Evolutionary conservation across 2,113 vertebrate genomes (phyloP).

Genomic region (Nanger granti): DNA sequence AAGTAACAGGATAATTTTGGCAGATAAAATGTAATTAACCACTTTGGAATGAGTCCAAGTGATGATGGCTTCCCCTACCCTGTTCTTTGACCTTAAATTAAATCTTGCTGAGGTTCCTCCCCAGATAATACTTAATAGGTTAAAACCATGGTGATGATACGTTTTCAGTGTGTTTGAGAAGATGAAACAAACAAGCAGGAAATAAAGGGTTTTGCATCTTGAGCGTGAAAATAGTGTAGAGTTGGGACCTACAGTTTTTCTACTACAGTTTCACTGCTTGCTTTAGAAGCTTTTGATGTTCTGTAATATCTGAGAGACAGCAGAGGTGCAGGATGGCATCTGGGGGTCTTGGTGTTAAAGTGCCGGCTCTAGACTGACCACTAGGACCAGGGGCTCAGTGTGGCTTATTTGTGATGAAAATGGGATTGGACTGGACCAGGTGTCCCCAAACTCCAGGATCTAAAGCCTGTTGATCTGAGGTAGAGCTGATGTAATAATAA

Average conservation of each 20-base stretch:
- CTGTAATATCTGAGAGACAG: not conserved
- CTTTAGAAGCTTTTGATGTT: not conserved
- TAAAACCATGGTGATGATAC: conserved; percentile 32
- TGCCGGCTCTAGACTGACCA: not conserved
- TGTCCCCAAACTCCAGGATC: not conserved
- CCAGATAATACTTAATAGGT: conserved; percentile 56
- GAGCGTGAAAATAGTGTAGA: not conserved
- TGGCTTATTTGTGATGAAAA: not conserved
- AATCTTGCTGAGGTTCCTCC: conserved; percentile 62
- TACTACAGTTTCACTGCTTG: not conserved
- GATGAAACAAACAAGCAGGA: conserved; percentile 35
- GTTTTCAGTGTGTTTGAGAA: conserved; percentile 33
- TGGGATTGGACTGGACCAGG: not conserved
- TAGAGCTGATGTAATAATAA: not conserved
- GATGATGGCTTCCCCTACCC: conserved; percentile 52
- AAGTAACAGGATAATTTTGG: conserved; percentile 68
- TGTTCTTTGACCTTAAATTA: conserved; percentile 69
- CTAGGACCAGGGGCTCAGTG: not conserved
- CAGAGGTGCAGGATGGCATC: not conserved
- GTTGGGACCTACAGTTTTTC: not conserved
- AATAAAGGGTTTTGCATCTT: not conserved
- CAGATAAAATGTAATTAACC: conserved; percentile 73
- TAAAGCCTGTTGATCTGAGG: not conserved
- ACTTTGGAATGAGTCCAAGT: conserved; percentile 71
- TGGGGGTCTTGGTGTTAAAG: not conserved